These are phyloP conservation scores for Scolopax mira DNA, from an alignment of 2,113 vertebrate genomes.

Conservation along the genomic window DNA sequence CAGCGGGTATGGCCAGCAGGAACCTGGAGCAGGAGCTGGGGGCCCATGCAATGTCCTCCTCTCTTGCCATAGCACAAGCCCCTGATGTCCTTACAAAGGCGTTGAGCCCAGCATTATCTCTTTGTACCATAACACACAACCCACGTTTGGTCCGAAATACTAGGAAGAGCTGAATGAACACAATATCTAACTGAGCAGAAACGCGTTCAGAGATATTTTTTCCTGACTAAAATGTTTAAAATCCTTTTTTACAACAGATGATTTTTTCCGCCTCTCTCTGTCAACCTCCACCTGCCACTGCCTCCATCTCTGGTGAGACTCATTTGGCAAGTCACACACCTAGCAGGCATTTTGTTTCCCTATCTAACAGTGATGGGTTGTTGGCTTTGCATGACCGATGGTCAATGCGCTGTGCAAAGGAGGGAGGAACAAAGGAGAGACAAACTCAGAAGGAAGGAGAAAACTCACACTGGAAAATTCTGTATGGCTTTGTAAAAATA, in stretches of 20 bases:
- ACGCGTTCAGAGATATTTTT: neutral
- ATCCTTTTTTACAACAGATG: neutral
- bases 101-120: neutral
- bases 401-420: neutral
- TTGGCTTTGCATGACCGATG: rapidly evolving
- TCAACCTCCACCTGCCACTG: neutral
- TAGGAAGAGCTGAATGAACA: neutral
- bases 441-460: neutral
- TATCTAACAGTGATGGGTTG: neutral
- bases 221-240: neutral
- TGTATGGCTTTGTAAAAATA: neutral
- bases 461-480: neutral
- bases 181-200: neutral
- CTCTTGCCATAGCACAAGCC: neutral
- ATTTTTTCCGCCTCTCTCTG: neutral
- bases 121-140: no score
- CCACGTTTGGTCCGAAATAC: rapidly evolving
- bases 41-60: rapidly evolving
- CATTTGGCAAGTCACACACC: neutral
- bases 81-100: rapidly evolving
- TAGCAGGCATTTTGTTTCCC: neutral
- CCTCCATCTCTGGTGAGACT: neutral
- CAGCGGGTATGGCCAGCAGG: rapidly evolving
- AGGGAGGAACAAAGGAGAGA: no score
- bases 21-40: neutral